A percentile compares a stretch with the other conserved stretches of the same genome.
Evolutionary conservation across 2,888 invertebrate genomes (phyloP).

Genomic region (Hydriomena furcata): DNA sequence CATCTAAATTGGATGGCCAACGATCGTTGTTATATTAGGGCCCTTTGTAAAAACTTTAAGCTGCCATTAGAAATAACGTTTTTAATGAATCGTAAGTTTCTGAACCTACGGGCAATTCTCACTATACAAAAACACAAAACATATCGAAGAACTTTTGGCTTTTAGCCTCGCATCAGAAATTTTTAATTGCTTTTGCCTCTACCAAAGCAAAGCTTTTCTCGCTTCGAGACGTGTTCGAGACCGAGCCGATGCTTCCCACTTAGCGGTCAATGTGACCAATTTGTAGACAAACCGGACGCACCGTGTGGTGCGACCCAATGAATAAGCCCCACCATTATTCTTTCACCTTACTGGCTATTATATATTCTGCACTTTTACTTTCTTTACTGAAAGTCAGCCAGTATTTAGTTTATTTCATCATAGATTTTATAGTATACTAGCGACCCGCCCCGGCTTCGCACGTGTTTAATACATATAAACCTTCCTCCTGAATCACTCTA

Average conservation of each 20-base stretch:
- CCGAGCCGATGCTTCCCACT: conserved; percentile 67
- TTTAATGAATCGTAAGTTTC: neutral
- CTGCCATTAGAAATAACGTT: neutral
- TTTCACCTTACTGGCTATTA: conserved; percentile 29
- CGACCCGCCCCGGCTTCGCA: too few relatives aligned
- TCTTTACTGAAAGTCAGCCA: conserved; percentile 72
- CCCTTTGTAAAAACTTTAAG: neutral
- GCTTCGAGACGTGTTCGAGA: conserved; percentile 43
- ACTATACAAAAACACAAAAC: neutral
- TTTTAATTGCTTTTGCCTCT: conserved; percentile 18
- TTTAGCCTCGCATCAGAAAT: conserved; percentile 22
- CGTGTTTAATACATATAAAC: too few relatives aligned
- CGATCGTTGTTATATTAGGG: too few relatives aligned
- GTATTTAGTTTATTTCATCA: too few relatives aligned
- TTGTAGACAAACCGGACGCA: conserved; percentile 76
- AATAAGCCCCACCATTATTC: conserved; percentile 55
- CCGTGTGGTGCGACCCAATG: conserved; percentile 66
- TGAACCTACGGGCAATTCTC: neutral
- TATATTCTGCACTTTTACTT: conserved; percentile 60
- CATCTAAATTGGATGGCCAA: too few relatives aligned
- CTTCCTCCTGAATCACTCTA: too few relatives aligned
- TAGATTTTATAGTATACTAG: too few relatives aligned
- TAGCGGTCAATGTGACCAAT: conserved; percentile 79
- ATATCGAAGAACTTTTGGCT: neutral
- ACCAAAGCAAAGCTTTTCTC: conserved; percentile 16